Base-by-base conservation (phyloP, 2,888 invertebrate species). In the Lamellibrachia columna region DNA sequence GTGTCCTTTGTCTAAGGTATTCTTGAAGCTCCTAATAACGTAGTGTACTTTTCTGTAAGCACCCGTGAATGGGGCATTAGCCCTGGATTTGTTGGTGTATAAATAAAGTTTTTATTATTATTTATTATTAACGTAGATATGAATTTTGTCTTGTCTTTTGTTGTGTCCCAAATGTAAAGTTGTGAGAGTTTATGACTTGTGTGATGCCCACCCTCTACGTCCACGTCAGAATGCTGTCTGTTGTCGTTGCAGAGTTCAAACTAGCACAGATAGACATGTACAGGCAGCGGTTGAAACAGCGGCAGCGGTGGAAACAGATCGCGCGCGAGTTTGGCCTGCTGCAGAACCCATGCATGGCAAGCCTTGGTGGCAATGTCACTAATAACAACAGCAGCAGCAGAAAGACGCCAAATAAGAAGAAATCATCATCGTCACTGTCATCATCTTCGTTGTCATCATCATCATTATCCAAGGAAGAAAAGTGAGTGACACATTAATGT, bases 241-340 rank as follows among this genome's bases (percentile, higher is more conserved):
- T 75, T 15, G 75, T 75, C 6, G 75, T 95, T 95, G 90, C 96
- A 97, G 98, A 98, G 93, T 97, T 99, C 60, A 99, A 99, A 97
- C 97, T 99, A 94, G 98, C 98, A 53, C 98, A 99, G 97, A 98
- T 99, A 93, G 99, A 99, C 96, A 98, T 98, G 97, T 99, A 99
- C 93, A 93, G 96, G 93, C 94, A 95, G 92, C 93, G 96, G 92
- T 95, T 96, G 93, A 96, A 95, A 92, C 99, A 99, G 96, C 97
- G 99, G 94, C 98, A 98, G 91, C 97, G 98, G 94, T 97, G 99
- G 96, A 99, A 99, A 97, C 97, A 98, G 92, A 97, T 99, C 92
- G 98, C 98, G 28, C 97, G 98, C 92, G 99, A 99, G 96, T 99
- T 98, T 97, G 98, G 98, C 95, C 97, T 99, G 40, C 98, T 99